Conservation (phyloP, 2,797 vertebrate genomes). For the Cyclopterus lumpus region DNA sequence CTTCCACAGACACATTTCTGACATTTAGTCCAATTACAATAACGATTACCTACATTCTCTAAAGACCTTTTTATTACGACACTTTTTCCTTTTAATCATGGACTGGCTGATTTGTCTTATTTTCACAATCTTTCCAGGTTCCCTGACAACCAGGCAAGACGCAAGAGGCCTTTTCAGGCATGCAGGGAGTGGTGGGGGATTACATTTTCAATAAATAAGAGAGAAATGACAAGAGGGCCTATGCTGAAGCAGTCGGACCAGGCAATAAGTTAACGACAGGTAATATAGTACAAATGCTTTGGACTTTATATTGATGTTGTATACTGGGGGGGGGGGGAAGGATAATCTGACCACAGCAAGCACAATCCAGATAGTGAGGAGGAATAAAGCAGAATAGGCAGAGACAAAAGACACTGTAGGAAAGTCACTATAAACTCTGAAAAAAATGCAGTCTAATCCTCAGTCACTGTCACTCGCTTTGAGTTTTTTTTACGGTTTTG, state of each 20-base stretch:
- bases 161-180: constrained; percentile 33
- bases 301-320: constrained; percentile 5
- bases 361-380: constrained; percentile 44
- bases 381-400: constrained; percentile 16
- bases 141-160: constrained; percentile 11
- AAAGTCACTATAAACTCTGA: constrained; percentile 45
- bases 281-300: background rate
- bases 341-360: constrained; percentile 33
- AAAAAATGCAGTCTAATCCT: constrained; percentile 35
- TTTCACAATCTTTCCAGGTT: constrained; percentile 19
- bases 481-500: constrained; percentile 44
- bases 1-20: constrained; percentile 53
- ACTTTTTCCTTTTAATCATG: constrained; percentile 24
- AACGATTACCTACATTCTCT: constrained; percentile 20
- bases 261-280: constrained; percentile 25
- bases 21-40: constrained; percentile 46
- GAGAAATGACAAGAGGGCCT: constrained; percentile 21
- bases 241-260: constrained; percentile 13
- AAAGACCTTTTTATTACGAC: constrained; percentile 15
- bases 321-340: background rate
- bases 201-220: constrained; percentile 38
- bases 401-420: constrained; percentile 28
- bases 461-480: constrained; percentile 49
- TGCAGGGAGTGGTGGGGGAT: constrained; percentile 25
- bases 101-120: constrained; percentile 21